These are phyloP conservation scores for Penaeus indicus DNA, from an alignment of 1,140 invertebrate genomes.

Conservation along the genomic window DNA sequence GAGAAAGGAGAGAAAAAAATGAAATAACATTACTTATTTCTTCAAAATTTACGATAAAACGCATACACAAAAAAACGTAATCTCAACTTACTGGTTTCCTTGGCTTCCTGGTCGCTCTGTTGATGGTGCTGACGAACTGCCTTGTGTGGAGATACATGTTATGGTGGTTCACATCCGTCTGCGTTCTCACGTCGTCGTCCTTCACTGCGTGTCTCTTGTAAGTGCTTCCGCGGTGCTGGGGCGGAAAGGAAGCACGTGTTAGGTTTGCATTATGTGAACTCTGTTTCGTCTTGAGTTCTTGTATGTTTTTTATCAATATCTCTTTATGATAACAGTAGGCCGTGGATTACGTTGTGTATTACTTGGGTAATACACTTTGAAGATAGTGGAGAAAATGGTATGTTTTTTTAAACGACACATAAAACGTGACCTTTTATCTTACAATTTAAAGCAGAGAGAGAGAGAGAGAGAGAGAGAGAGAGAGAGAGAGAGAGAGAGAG, in stretches of 20 bases:
- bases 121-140: constrained; percentile 69
- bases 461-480: too few species aligned
- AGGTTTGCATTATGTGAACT: neutral
- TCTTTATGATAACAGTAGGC: neutral
- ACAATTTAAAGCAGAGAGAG: too few species aligned
- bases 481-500: too few species aligned
- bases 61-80: neutral
- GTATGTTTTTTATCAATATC: neutral
- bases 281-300: neutral
- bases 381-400: too few species aligned
- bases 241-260: too few species aligned
- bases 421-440: too few species aligned
- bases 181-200: constrained; percentile 86
- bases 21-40: neutral
- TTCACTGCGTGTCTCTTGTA: constrained; percentile 92
- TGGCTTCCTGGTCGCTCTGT: constrained; percentile 15
- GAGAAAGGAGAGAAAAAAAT: too few species aligned
- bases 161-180: constrained; percentile 87
- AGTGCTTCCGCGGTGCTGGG: constrained; percentile 87
- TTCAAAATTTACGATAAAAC: neutral
- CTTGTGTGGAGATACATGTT: constrained; percentile 92
- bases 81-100: constrained; percentile 44
- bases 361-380: constrained; percentile 37
- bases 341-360: constrained; percentile 24
- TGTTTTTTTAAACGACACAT: too few species aligned